A percentile compares a stretch with the other conserved stretches of the same genome.
phyloP scores from a whole-genome alignment of 2,888 invertebrate genomes.

The Hyppa rectilinea region DNA sequence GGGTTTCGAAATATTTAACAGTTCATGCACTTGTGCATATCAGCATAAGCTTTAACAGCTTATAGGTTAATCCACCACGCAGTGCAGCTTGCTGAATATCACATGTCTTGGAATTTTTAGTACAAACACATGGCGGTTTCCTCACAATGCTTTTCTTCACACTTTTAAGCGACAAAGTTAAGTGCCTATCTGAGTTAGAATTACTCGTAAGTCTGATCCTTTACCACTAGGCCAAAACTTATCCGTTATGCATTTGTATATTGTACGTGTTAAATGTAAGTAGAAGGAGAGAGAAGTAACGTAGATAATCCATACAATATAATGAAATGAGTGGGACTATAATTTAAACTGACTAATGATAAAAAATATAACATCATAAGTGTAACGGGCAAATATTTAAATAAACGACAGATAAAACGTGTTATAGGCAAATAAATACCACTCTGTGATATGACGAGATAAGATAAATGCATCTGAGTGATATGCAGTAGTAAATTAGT shows the following conservation, averaged over 20 bases:
- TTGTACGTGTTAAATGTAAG: background rate
- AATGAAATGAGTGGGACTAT: conserved; percentile 3
- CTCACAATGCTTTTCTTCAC: no score
- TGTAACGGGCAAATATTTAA: conserved; percentile 68
- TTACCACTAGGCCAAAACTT: background rate
- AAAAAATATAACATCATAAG: conserved; percentile 63
- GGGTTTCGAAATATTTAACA: conserved; percentile 1
- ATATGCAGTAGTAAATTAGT: conserved; percentile 63
- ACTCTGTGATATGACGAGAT: conserved; percentile 67
- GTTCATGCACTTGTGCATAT: no score
- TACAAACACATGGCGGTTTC: background rate
- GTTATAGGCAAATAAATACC: conserved; percentile 67
- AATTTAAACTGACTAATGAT: conserved; percentile 31
- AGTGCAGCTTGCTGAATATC: background rate
- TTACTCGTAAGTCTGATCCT: no score
- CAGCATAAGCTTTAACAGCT: no score
- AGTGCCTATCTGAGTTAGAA: no score
- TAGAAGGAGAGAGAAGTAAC: background rate
- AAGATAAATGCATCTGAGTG: conserved; percentile 70
- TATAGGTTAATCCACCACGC: background rate
- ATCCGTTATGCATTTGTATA: background rate
- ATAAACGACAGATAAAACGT: conserved; percentile 66
- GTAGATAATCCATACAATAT: conserved; percentile 1
- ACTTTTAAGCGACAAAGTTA: no score
- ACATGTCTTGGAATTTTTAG: background rate